Evolutionary conservation across 2,797 vertebrate genomes (phyloP).

Genomic region (Peromyscus melanophrys): DNA sequence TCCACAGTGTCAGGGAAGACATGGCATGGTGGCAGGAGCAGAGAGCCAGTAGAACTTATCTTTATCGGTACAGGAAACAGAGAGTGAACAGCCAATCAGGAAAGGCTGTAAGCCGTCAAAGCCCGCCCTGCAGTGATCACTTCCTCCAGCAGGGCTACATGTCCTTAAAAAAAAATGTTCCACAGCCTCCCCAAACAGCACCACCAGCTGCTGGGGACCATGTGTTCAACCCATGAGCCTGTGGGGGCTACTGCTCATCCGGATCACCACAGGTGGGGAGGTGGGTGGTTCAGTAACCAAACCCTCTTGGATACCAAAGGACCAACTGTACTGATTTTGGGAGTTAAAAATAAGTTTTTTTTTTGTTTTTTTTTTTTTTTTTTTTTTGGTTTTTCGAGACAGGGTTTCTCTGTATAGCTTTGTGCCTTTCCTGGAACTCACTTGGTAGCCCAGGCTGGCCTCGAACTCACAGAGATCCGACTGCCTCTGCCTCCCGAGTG

Average conservation of each 20-base stretch:
- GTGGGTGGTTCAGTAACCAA: not conserved
- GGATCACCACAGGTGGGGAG: not conserved
- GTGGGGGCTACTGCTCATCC: not conserved
- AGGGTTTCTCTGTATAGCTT: too few species aligned
- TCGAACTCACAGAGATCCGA: too few species aligned
- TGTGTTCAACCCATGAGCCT: not conserved
- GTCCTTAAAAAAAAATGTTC: not conserved
- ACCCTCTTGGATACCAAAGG: conserved; percentile 11
- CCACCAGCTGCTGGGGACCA: not conserved
- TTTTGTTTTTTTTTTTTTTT: too few species aligned
- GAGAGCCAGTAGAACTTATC: not conserved
- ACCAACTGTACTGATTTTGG: not conserved
- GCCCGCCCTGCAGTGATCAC: not conserved
- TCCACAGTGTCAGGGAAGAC: not conserved
- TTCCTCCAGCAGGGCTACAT: not conserved
- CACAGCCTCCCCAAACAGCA: not conserved
- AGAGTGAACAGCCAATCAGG: not conserved
- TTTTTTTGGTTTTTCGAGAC: too few species aligned
- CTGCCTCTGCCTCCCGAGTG: too few species aligned
- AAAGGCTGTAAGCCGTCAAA: not conserved
- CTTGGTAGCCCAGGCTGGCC: too few species aligned
- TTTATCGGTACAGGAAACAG: not conserved
- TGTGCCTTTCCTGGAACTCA: too few species aligned
- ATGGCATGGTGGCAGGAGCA: not conserved
- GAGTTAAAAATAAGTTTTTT: too few species aligned